phyloP scores from a whole-genome alignment of 2,888 invertebrate genomes.

The Dolichopus griseipennis region DNA sequence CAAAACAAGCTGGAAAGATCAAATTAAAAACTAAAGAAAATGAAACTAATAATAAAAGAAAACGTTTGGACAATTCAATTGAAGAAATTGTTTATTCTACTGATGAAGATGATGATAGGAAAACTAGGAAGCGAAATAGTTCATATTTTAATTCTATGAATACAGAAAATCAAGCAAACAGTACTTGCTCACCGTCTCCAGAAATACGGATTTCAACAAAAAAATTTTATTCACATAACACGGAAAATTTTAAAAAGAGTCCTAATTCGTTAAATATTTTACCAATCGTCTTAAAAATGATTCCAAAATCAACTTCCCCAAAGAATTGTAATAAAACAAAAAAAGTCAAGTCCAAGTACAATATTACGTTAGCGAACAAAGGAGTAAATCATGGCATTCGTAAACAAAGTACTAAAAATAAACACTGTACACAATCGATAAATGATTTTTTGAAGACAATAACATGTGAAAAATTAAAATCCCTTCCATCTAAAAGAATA shows the following conservation, averaged over 20 bases:
- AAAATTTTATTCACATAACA: neutral
- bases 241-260: neutral
- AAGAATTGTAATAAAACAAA: conserved; percentile 12
- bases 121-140: neutral
- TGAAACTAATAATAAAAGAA: neutral
- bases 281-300: neutral
- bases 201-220: neutral
- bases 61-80: neutral
- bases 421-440: conserved; percentile 16
- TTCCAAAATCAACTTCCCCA: conserved; percentile 12
- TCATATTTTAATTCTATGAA: neutral
- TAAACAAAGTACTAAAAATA: conserved; percentile 21
- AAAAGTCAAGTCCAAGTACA: conserved; percentile 13
- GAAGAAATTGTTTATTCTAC: neutral
- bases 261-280: neutral
- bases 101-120: neutral
- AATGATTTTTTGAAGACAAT: conserved; percentile 32
- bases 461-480: conserved; percentile 34
- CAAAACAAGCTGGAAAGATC: neutral
- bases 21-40: neutral
- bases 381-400: conserved; percentile 36
- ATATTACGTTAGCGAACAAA: conserved; percentile 29
- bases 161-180: neutral
- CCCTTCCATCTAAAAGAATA: conserved; percentile 30
- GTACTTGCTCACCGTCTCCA: neutral